Conservation (phyloP, 2,888 invertebrate genomes). For the Bhutanitis thaidina region DNA sequence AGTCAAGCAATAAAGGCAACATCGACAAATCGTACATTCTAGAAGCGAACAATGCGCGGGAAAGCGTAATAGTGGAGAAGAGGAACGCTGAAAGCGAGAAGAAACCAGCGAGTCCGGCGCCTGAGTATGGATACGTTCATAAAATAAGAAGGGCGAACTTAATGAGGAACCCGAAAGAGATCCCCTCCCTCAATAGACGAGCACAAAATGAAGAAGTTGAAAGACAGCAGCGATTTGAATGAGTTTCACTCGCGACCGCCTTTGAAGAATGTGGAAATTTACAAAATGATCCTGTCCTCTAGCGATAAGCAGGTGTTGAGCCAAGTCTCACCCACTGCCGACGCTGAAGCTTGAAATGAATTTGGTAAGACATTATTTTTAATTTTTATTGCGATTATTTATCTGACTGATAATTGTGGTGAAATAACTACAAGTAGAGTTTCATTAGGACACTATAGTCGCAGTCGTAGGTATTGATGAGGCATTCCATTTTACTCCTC, state of each 20-base stretch:
- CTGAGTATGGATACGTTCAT: slow-evolving; percentile 61
- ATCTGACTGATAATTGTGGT: no score
- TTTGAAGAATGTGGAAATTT: slow-evolving; percentile 60
- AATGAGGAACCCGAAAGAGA: slow-evolving; percentile 40
- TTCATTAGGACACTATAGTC: no score
- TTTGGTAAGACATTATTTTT: slow-evolving; percentile 5
- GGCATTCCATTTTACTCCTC: no score
- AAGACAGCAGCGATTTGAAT: slow-evolving; percentile 41
- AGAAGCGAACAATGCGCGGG: slow-evolving; percentile 66
- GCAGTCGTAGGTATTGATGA: no score
- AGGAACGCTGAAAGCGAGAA: slow-evolving; percentile 31
- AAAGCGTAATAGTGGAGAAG: slow-evolving; percentile 70
- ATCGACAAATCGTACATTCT: slow-evolving; percentile 63
- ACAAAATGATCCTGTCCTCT: slow-evolving; percentile 61
- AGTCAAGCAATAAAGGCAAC: no score
- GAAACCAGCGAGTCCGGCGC: slow-evolving; percentile 38
- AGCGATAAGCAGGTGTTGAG: slow-evolving; percentile 37
- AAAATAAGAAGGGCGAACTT: slow-evolving; percentile 66
- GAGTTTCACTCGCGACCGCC: slow-evolving; percentile 48
- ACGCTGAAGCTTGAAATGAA: slow-evolving; percentile 1
- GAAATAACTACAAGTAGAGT: no score
- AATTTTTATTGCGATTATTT: no score
- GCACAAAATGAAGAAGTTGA: slow-evolving; percentile 55
- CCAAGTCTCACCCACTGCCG: slow-evolving; percentile 18
- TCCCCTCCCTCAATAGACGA: slow-evolving; percentile 65